phyloP scores from a whole-genome alignment of 2,888 invertebrate species.

The Drosophila tripunctata region DNA sequence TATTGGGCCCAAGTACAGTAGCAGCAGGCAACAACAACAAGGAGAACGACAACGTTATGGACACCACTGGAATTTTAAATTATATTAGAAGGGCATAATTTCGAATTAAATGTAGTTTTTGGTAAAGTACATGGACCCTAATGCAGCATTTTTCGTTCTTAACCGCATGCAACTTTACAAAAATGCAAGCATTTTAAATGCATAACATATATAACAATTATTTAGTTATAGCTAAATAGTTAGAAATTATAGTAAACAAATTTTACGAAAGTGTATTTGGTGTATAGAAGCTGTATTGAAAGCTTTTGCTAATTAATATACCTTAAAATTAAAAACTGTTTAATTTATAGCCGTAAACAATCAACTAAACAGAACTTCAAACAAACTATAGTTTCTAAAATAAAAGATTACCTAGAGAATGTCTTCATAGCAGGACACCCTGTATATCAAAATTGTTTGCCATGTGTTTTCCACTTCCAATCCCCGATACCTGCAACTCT shows the following conservation, averaged over 20 bases:
- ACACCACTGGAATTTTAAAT: constrained; percentile 75
- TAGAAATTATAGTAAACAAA: not conserved
- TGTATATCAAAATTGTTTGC: not conserved
- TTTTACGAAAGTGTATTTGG: too few species aligned
- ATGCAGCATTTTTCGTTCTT: constrained; percentile 27
- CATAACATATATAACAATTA: not conserved
- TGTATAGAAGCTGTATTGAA: too few species aligned
- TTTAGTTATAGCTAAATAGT: too few species aligned
- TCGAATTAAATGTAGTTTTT: constrained; percentile 69
- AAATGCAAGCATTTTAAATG: not conserved
- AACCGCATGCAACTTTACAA: not conserved
- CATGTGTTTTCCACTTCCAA: constrained; percentile 1
- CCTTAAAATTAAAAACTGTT: too few species aligned
- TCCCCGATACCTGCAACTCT: constrained; percentile 22
- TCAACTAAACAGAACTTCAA: too few species aligned
- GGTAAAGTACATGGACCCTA: constrained; percentile 15
- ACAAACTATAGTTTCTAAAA: too few species aligned
- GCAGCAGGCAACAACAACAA: constrained; percentile 9
- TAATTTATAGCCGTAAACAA: too few species aligned
- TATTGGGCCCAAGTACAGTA: constrained; percentile 6
- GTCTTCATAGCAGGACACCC: too few species aligned
- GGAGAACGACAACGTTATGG: constrained; percentile 35
- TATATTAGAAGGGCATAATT: constrained; percentile 72
- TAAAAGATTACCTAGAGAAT: too few species aligned
- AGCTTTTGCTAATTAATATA: too few species aligned